phyloP scores from a whole-genome alignment of 2,888 invertebrate species.

The Aspidiotus rigidus region DNA sequence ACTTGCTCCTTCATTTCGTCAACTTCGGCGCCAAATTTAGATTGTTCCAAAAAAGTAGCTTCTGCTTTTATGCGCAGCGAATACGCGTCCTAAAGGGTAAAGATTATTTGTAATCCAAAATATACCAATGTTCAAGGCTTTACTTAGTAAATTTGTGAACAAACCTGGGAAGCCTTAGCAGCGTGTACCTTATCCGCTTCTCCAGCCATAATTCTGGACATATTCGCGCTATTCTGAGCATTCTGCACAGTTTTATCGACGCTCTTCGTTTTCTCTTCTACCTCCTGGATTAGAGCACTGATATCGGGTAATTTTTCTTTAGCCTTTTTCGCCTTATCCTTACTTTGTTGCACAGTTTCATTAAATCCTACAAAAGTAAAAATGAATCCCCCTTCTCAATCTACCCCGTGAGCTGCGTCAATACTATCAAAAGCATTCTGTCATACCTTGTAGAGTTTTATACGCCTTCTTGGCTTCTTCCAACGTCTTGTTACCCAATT shows the following conservation, averaged over 20 bases:
- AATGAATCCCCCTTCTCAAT: not conserved
- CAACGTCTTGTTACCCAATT: constrained; percentile 70
- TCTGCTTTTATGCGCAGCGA: constrained; percentile 8
- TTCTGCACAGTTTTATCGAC: constrained; percentile 62
- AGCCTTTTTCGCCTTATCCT: constrained; percentile 68
- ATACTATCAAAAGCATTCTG: not conserved
- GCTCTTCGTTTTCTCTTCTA: constrained; percentile 58
- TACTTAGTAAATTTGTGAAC: too few relatives aligned
- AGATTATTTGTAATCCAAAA: not conserved
- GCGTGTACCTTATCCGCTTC: constrained; percentile 70
- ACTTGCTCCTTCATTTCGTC: constrained; percentile 18
- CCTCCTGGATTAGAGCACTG: constrained; percentile 58
- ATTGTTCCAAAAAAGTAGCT: constrained; percentile 7
- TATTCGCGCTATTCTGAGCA: constrained; percentile 68
- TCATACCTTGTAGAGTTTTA: constrained; percentile 50
- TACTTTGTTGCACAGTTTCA: constrained; percentile 75
- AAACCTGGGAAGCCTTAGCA: constrained; percentile 63
- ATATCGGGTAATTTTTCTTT: constrained; percentile 66
- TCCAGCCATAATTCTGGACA: constrained; percentile 61
- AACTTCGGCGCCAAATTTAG: constrained; percentile 5
- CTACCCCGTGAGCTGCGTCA: not conserved
- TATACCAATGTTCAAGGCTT: too few relatives aligned
- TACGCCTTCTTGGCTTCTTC: constrained; percentile 71
- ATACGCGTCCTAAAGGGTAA: not conserved
- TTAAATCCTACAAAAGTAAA: constrained; percentile 61